Evolutionary conservation across 2,113 vertebrate genomes (phyloP).

Genomic region (Suricata suricatta): DNA sequence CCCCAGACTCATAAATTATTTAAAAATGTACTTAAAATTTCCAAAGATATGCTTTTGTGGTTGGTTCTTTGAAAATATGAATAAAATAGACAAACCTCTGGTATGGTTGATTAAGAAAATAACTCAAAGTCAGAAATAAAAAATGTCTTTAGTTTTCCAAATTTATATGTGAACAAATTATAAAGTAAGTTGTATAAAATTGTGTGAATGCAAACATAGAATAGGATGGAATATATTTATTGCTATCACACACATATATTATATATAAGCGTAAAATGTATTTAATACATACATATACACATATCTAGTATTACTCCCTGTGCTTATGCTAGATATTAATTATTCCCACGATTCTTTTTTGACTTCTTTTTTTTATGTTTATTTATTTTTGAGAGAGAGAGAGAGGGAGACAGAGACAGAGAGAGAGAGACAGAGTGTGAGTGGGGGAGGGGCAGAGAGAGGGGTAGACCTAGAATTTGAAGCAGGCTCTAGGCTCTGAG

Average conservation of each 20-base stretch:
- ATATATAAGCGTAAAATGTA: neutral
- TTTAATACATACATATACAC: neutral
- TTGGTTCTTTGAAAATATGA: conserved; percentile 13
- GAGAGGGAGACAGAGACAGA: no score
- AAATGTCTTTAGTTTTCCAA: neutral
- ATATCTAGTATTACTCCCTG: neutral
- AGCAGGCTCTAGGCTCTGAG: no score
- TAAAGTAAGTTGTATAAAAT: conserved; percentile 42
- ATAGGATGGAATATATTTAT: neutral
- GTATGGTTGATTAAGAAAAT: neutral
- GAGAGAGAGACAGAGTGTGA: no score
- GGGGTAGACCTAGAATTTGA: no score
- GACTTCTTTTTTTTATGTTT: neutral
- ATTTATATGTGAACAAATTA: neutral
- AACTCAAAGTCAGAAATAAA: neutral
- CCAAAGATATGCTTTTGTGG: neutral
- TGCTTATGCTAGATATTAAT: neutral
- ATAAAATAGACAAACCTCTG: neutral
- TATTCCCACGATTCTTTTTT: neutral
- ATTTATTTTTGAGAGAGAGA: no score
- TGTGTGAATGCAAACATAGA: neutral
- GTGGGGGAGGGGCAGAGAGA: no score
- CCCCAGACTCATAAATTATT: neutral
- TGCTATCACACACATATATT: neutral
- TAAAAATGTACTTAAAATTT: conserved; percentile 8